phyloP scores from a whole-genome alignment of 2,797 vertebrate genomes.

The Sebastes cheni region DNA sequence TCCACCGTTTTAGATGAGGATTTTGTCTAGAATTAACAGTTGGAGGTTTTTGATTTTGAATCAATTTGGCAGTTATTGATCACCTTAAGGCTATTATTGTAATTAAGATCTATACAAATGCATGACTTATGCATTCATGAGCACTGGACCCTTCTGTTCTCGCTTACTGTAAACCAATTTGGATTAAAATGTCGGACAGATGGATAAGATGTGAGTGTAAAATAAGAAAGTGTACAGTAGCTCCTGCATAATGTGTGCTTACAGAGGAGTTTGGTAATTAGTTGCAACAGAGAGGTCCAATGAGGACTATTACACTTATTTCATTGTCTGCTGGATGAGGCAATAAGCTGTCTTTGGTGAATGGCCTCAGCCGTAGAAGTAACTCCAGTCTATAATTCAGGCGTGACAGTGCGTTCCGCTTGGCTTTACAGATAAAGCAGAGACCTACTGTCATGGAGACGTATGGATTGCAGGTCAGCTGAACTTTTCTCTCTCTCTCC shows the following conservation, averaged over 20 bases:
- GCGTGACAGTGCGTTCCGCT: conserved; percentile 46
- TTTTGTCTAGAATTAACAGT: neutral
- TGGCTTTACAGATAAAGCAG: conserved; percentile 59
- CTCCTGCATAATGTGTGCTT: neutral
- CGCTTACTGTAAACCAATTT: neutral
- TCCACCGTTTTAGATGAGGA: neutral
- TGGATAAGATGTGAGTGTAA: neutral
- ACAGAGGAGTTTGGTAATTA: conserved; percentile 1
- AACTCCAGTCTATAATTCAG: conserved; percentile 64
- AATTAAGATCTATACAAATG: conserved; percentile 13
- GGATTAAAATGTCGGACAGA: conserved; percentile 14
- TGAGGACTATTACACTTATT: neutral
- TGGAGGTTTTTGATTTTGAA: conserved; percentile 8
- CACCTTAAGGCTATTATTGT: conserved; percentile 8
- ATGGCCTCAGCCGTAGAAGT: conserved; percentile 16
- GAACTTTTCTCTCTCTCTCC: conserved; percentile 66
- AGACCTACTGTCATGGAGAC: conserved; percentile 62
- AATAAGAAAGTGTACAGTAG: neutral
- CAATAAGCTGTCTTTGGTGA: conserved; percentile 16
- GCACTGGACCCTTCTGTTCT: neutral
- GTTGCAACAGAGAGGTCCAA: conserved; percentile 3
- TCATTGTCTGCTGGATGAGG: neutral
- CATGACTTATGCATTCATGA: conserved; percentile 2
- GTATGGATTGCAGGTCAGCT: conserved; percentile 74
- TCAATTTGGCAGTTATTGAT: neutral